phyloP scores from a whole-genome alignment of 2,113 vertebrate species.

The Dunckerocampus dactyliophorus region DNA sequence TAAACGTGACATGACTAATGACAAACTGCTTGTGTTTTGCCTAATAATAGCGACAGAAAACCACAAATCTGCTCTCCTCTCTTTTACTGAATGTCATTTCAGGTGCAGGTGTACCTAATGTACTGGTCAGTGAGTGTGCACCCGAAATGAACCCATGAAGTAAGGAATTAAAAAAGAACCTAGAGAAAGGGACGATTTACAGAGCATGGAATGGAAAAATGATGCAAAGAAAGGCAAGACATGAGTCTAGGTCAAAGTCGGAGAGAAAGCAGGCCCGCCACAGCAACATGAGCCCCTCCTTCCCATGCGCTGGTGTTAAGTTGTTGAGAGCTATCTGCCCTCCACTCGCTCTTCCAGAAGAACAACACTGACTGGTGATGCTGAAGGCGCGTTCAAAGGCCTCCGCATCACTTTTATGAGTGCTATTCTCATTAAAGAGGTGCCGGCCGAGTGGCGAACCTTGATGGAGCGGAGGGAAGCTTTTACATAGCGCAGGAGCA shows the following conservation, averaged over 20 bases:
- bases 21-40: too few species aligned
- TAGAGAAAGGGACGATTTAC: not conserved
- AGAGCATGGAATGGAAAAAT: not conserved
- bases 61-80: too few species aligned
- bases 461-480: conserved; percentile 3
- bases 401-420: conserved; percentile 47
- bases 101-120: not conserved
- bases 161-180: not conserved
- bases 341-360: conserved; percentile 26
- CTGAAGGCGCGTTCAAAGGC: conserved; percentile 49
- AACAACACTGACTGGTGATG: conserved; percentile 42
- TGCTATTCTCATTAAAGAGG: conserved; percentile 60
- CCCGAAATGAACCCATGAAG: too few species aligned
- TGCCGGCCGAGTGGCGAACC: conserved; percentile 53
- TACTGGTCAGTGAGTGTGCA: not conserved
- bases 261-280: conserved; percentile 38
- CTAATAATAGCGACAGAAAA: too few species aligned
- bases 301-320: conserved; percentile 38
- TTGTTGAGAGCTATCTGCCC: conserved; percentile 44
- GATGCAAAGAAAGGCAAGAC: not conserved
- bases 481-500: conserved; percentile 32
- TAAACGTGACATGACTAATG: too few species aligned
- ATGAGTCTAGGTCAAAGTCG: conserved; percentile 19
- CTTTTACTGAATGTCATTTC: too few species aligned
- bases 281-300: conserved; percentile 23